Percentiles rank a stretch among this genome's conserved stretches.
These are phyloP conservation scores for Chrysodeixis includens DNA, from an alignment of 2,888 invertebrate genomes.

Conservation along the genomic window DNA sequence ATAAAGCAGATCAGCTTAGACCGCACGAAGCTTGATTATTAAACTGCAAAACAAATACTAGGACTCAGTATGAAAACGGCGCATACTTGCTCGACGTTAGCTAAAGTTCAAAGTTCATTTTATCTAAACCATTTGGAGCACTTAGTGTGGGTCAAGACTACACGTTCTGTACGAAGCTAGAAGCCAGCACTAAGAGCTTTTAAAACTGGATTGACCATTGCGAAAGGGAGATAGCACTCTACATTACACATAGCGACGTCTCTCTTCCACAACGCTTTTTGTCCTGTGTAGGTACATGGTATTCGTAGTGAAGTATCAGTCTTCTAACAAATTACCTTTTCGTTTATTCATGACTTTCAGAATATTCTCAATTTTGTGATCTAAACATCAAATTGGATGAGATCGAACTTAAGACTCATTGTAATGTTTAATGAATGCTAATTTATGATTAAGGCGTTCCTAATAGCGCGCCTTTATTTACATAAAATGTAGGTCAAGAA, in stretches of 20 bases:
- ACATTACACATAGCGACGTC: too few relatives aligned
- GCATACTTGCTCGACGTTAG: neutral
- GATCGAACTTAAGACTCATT: slow-evolving; percentile 5
- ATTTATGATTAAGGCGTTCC: slow-evolving; percentile 9
- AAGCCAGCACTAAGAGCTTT: too few relatives aligned
- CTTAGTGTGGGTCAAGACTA: neutral
- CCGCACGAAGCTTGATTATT: neutral
- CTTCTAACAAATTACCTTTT: slow-evolving; percentile 6
- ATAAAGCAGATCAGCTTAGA: neutral
- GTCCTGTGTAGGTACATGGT: too few relatives aligned
- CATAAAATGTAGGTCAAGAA: neutral
- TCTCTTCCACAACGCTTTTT: too few relatives aligned
- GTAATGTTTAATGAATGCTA: slow-evolving; percentile 9
- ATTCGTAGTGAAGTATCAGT: slow-evolving; percentile 6
- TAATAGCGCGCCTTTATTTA: neutral
- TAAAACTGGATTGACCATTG: too few relatives aligned
- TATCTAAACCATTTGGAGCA: slow-evolving; percentile 4
- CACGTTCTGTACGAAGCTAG: neutral
- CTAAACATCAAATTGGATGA: slow-evolving; percentile 1
- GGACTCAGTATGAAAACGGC: slow-evolving; percentile 1
- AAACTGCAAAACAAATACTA: slow-evolving; percentile 1
- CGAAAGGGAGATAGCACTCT: too few relatives aligned
- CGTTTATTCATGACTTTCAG: slow-evolving; percentile 33
- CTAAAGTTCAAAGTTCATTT: slow-evolving; percentile 4
- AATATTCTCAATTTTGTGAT: slow-evolving; percentile 10